phyloP scores from a whole-genome alignment of 2,888 invertebrate genomes.

The Hypercompe scribonia region DNA sequence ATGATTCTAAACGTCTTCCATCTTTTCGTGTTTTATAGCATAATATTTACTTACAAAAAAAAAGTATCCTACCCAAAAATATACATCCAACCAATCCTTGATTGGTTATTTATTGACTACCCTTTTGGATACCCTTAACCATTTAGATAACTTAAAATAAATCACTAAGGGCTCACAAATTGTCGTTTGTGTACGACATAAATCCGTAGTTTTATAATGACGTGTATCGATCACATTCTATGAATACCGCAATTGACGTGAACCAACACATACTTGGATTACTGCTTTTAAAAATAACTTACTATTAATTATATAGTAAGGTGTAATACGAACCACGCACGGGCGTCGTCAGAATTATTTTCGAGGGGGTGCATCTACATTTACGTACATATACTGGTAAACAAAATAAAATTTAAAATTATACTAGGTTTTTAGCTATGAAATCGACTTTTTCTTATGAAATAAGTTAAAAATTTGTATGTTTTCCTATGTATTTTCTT shows the following conservation, averaged over 20 bases:
- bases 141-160: neutral
- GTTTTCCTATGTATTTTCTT: no score
- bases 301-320: slow-evolving; percentile 12
- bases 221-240: slow-evolving; percentile 46
- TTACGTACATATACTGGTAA: neutral
- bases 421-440: no score
- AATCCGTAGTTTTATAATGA: slow-evolving; percentile 30
- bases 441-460: no score
- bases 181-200: slow-evolving; percentile 31
- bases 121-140: neutral
- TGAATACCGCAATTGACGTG: slow-evolving; percentile 27
- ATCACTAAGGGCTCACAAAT: neutral
- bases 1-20: neutral
- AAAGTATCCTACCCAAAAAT: neutral
- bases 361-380: no score
- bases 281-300: slow-evolving; percentile 42
- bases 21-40: neutral
- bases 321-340: neutral
- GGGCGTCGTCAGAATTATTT: no score
- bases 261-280: slow-evolving; percentile 36
- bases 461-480: no score
- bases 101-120: neutral
- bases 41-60: neutral
- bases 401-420: no score
- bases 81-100: neutral